phyloP scores from a whole-genome alignment of 2,888 invertebrate genomes.

The Sinohyriopsis cumingii region DNA sequence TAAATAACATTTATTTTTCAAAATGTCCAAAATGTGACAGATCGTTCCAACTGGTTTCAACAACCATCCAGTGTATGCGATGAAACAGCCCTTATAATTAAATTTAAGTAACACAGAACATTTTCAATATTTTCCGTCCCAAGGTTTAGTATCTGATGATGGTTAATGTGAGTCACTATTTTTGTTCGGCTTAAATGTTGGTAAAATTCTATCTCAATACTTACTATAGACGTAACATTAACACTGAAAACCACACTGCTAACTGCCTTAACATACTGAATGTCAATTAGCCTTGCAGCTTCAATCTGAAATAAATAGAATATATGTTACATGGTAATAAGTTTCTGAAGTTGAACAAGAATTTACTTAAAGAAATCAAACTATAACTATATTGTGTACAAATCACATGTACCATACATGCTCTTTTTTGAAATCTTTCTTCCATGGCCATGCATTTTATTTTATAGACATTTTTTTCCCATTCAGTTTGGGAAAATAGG shows the following conservation, averaged over 20 bases:
- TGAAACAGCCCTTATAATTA: too few relatives aligned
- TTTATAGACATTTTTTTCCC: too few relatives aligned
- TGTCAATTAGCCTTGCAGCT: constrained; percentile 50
- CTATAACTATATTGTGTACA: too few relatives aligned
- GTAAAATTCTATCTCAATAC: constrained; percentile 10
- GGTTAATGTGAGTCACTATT: neutral
- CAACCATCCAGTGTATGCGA: too few relatives aligned
- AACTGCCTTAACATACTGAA: constrained; percentile 39
- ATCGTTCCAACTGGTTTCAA: too few relatives aligned
- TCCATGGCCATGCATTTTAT: too few relatives aligned
- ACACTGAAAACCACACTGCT: constrained; percentile 38
- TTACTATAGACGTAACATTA: constrained; percentile 38
- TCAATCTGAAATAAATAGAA: constrained; percentile 35
- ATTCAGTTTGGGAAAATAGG: too few relatives aligned
- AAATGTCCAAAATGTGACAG: too few relatives aligned
- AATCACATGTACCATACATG: too few relatives aligned
- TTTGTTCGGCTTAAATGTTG: neutral
- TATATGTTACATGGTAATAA: neutral
- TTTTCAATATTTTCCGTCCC: neutral
- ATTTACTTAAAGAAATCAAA: neutral
- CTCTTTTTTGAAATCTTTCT: too few relatives aligned
- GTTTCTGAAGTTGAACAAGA: neutral
- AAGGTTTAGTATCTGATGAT: neutral
- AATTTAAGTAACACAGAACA: neutral
- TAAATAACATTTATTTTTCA: too few relatives aligned